Percentiles rank a stretch among this genome's conserved stretches.
Conservation (phyloP, 1,140 invertebrate genomes). For the Ectropis grisescens region DNA sequence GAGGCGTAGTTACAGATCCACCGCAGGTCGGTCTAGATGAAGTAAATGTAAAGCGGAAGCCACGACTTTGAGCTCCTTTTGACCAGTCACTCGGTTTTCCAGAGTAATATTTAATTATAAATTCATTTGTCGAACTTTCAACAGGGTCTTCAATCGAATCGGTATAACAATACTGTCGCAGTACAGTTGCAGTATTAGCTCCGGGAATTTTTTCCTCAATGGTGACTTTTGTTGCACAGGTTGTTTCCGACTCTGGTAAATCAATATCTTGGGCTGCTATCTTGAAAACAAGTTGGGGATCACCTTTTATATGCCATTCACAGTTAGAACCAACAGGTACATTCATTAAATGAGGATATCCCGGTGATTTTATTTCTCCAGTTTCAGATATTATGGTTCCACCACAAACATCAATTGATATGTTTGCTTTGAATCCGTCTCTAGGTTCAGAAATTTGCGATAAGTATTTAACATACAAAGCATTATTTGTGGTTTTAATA, state of each 20-base stretch:
- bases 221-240: slow-evolving; percentile 39
- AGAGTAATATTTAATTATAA: slow-evolving; percentile 57
- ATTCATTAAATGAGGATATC: slow-evolving; percentile 66
- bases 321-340: slow-evolving; percentile 71
- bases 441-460: slow-evolving; percentile 78
- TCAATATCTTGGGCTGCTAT: slow-evolving; percentile 54
- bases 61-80: slow-evolving; percentile 24
- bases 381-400: slow-evolving; percentile 66
- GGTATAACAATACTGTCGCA: slow-evolving; percentile 28
- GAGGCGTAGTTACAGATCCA: slow-evolving; percentile 67
- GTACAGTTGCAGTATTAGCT: slow-evolving; percentile 25
- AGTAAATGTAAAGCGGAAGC: slow-evolving; percentile 56
- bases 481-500: slow-evolving; percentile 74
- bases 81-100: slow-evolving; percentile 57
- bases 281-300: slow-evolving; percentile 57
- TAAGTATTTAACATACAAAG: slow-evolving; percentile 80
- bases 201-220: slow-evolving; percentile 31
- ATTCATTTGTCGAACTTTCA: slow-evolving; percentile 39
- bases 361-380: slow-evolving; percentile 71
- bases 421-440: slow-evolving; percentile 83
- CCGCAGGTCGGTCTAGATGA: slow-evolving; percentile 72
- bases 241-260: slow-evolving; percentile 34
- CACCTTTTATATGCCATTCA: slow-evolving; percentile 72
- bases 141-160: slow-evolving; percentile 29
- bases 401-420: slow-evolving; percentile 72